Base-by-base conservation (phyloP, 2,888 invertebrate genomes). In the Clistopyga incitator region DNA sequence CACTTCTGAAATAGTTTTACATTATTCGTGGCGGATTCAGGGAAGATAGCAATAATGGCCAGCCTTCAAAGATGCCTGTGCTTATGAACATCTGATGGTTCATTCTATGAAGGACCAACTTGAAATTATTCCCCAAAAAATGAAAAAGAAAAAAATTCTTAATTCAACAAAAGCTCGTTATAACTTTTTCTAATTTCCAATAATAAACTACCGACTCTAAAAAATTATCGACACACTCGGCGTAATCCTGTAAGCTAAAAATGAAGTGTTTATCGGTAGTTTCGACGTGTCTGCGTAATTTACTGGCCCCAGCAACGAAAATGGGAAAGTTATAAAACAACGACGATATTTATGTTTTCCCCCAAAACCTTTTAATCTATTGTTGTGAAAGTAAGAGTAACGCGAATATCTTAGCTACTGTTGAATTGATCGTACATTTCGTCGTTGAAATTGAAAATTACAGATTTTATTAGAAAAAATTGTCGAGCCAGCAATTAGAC, bases 81-180 rank as follows among this genome's bases (percentile, higher is more conserved):
- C 54, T 38, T 23, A 23, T 23, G 23, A 50, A 74, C 23, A 15
- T 20, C 50, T 25, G 2, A 4, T 45, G 64, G 38, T 71, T 71
- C 56, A 54, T 56, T 72, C 56, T 71, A 71, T 50, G 76, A 70
- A 64, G 70, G 52, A 50, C 18, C 10, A 38, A 82, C 38, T 54
- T 29, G 11, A 3, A 11, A 45, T 59, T 11, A 25, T 25, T 78
- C 74, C 23, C 29, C 45, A 20, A 8, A 13, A 20, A 65, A 54
- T 50, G 52, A 18, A 52, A n/a, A 71, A 52, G 11, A 56, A 79
- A 25, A 47, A 38, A 64, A 15, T 47, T 8, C 47, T 13, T 2
- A 18, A 6, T 52, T n/a, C 3, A 29, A 50, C 47, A 8, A 67
- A 47, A 23, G 56, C 45, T 18, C 8, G 20, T 50, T n/a, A 13